phyloP scores from a whole-genome alignment of 2,888 invertebrate species.

The Oscheius sp. region DNA sequence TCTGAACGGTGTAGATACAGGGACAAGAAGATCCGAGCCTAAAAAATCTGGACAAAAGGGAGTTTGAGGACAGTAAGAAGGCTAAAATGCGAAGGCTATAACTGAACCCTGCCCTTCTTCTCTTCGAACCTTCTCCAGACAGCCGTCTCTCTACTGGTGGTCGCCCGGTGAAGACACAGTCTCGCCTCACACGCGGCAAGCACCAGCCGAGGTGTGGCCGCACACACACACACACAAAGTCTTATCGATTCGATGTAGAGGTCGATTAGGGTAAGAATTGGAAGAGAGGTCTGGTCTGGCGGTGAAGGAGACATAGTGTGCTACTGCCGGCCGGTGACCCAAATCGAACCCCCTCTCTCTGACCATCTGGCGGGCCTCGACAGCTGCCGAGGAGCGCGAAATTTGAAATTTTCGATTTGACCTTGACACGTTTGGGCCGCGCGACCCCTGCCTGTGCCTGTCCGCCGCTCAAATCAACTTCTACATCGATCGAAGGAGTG shows the following conservation, averaged over 20 bases:
- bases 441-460: neutral
- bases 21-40: too few relatives aligned
- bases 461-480: conserved; percentile 32
- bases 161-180: conserved; percentile 23
- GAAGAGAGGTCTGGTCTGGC: conserved; percentile 14
- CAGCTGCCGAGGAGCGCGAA: conserved; percentile 21
- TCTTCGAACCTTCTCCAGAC: too few relatives aligned
- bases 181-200: conserved; percentile 6
- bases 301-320: neutral
- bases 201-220: conserved; percentile 19
- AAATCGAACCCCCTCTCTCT: conserved; percentile 11
- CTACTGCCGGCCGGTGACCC: conserved; percentile 12
- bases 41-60: too few relatives aligned
- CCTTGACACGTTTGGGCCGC: conserved; percentile 32
- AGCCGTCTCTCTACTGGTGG: conserved; percentile 17
- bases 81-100: too few relatives aligned
- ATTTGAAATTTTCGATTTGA: conserved; percentile 26
- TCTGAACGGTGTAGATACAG: too few relatives aligned
- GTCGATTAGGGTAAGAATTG: neutral
- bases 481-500: conserved; percentile 35
- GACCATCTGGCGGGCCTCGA: conserved; percentile 29
- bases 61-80: too few relatives aligned
- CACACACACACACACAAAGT: neutral
- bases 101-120: too few relatives aligned
- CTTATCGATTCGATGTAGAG: neutral